A percentile compares a stretch with the other conserved stretches of the same genome.
These are phyloP conservation scores for Aromia moschata DNA, from an alignment of 2,888 invertebrate species.

Conservation along the genomic window DNA sequence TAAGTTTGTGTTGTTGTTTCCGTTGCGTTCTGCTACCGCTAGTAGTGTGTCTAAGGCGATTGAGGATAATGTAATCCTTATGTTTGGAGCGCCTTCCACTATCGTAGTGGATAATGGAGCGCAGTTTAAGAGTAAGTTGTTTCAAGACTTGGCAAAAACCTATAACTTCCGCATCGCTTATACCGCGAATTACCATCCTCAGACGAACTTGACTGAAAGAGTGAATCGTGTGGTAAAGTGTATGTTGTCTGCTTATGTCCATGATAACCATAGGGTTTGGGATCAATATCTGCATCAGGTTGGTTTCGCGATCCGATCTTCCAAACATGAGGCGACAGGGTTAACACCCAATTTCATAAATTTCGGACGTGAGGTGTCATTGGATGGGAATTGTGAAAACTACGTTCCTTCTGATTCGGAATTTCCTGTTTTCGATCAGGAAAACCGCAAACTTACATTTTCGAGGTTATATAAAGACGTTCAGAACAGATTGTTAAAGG, in stretches of 20 bases:
- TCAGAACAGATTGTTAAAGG: background rate
- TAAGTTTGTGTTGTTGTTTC: constrained; percentile 40
- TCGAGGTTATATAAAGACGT: constrained; percentile 8
- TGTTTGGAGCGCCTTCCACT: constrained; percentile 44
- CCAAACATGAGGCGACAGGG: constrained; percentile 36
- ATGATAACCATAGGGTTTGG: constrained; percentile 42
- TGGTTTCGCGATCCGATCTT: constrained; percentile 37
- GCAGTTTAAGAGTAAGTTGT: constrained; percentile 40
- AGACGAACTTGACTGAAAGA: constrained; percentile 51
- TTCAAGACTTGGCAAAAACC: constrained; percentile 21
- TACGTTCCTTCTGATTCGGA: background rate
- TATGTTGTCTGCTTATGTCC: constrained; percentile 47
- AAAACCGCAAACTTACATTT: background rate
- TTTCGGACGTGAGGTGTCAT: constrained; percentile 35
- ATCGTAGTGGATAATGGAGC: constrained; percentile 47
- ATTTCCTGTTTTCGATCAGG: background rate
- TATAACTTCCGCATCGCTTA: constrained; percentile 30
- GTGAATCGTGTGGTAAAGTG: constrained; percentile 21
- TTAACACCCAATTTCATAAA: constrained; percentile 35
- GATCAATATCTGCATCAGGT: constrained; percentile 35
- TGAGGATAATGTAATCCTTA: constrained; percentile 41
- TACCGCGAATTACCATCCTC: constrained; percentile 48
- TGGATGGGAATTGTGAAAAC: constrained; percentile 22
- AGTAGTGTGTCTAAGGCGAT: constrained; percentile 25
- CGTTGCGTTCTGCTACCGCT: constrained; percentile 39